Evolutionary conservation across 2,888 invertebrate species (phyloP), one percentile per base, ranked within the genome.

Genomic region (Yponomeuta sedellus): DNA sequence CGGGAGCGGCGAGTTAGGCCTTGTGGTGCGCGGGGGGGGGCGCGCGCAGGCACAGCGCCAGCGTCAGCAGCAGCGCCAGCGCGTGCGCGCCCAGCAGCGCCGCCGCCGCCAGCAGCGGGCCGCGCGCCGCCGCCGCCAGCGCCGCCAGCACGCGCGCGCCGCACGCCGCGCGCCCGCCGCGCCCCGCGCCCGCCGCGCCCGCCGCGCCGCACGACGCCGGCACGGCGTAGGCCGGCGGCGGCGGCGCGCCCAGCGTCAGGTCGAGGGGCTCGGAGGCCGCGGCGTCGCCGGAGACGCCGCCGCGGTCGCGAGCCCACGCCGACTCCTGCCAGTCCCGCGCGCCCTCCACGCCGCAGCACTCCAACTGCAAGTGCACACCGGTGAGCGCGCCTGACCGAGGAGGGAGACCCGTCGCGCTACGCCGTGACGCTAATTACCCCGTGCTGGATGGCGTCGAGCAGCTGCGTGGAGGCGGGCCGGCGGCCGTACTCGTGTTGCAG

Each of bases 271-370:
- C 72, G 67, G 65, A 64, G 68, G 67, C 70, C 66, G 64, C 20
- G 69, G 62, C 59, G 40, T 66, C 34, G 40, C 59, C 61, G 22
- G 61, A n/a, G 39, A 2, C 65, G 39, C 19, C 69, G 65, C 22
- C 67, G 61, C 44, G 70, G 34, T 20, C 61, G 63, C 58, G 66
- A 62, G 64, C 71, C 86, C 86, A 88, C 66, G 70, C 76, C 58
- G 88, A 81, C 69, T 72, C 73, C 78, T 84, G 88, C 99, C 98
- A 99, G 91, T 99, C 98, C 85, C 97, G 96, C 70, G 96, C 96
- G n/a, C 96, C 95, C 79, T 96, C 96, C 72, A 98, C 97, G 65
- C 99, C 99, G 88, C 98, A 99, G 82, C 98, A 99, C 82, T 96
- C 95, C 82, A 97, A 88, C 95, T 96, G 86, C 2, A 66, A 66